Conservation (phyloP, 35 echinoderm and acorn worm species). For the Acanthaster planci region DNA sequence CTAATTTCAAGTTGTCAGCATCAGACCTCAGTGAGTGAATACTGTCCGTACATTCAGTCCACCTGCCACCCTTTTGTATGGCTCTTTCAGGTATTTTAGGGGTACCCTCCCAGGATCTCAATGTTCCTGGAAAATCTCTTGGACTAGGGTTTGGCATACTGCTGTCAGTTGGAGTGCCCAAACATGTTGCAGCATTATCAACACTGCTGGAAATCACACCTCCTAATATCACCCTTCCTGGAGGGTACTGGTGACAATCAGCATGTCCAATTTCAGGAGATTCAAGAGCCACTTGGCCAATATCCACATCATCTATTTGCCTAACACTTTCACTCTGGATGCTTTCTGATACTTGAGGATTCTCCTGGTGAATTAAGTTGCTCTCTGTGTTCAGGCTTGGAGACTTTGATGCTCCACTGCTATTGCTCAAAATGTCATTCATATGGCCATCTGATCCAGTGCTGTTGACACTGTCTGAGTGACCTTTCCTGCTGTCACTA, state of each 20-base stretch:
- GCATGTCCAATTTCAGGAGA: too few relatives aligned
- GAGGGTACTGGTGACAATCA: too few relatives aligned
- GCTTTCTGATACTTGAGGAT: too few relatives aligned
- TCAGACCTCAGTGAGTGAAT: constrained; percentile 18
- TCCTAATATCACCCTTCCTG: not conserved
- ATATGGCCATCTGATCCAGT: not conserved
- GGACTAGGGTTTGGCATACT: not conserved
- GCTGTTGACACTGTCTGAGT: not conserved
- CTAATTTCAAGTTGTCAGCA: constrained; percentile 9
- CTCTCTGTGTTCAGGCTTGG: too few relatives aligned
- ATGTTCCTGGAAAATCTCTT: constrained; percentile 3
- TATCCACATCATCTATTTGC: too few relatives aligned
- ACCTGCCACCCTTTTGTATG: not conserved
- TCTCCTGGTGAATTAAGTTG: too few relatives aligned
- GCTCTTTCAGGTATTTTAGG: too few relatives aligned
- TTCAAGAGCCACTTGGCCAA: too few relatives aligned
- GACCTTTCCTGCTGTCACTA: not conserved
- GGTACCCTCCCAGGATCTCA: constrained; percentile 1
- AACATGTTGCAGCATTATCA: not conserved
- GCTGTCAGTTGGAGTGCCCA: not conserved
- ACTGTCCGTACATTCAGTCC: not conserved
- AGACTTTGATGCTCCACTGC: too few relatives aligned
- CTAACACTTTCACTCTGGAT: too few relatives aligned
- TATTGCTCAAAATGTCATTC: too few relatives aligned
- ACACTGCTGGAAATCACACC: not conserved